Evolutionary conservation across 2,113 vertebrate genomes (phyloP), one percentile per base, ranked within the genome.

Genomic region (Tichodroma muraria): DNA sequence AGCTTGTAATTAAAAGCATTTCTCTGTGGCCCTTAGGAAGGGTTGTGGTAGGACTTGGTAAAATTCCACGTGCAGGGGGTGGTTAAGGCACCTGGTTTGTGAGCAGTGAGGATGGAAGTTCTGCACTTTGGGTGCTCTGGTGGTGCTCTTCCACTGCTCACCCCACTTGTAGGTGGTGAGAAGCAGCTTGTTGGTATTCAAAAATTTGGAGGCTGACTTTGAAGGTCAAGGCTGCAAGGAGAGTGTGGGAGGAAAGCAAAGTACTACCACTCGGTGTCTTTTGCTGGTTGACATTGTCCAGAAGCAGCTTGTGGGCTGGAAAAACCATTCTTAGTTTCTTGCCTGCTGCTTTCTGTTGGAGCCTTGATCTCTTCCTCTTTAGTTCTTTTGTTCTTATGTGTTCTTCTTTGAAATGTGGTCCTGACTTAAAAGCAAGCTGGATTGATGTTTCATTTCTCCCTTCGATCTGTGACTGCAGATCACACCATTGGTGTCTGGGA

Each of bases 1-100:
- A 53, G 37, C 72, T 79, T 24, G n/a, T 93, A 93, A 95, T 93
- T 89, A 76, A 80, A 93, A 95, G 30, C 60, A 35, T 79, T 93
- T 93, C 44, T 64, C 65, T 18, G 10, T 40, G 27, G 77, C 53
- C 37, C 44, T 64, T 52, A 13, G 64, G 69, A 35, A 84, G 57
- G n/a, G 9, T 64, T 85, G 38, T 42, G 40, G 73, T 31, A 15
- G 40, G 19, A 35, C 30, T 84, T 89, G 13, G 60, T 80, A 30
- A 24, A 37, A 5, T 38, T 81, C 30, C 64, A 16, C 0, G 0
- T 37, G 21, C 31, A 37, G 38, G 8, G 35, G 13, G 72, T 0
- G 1, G 13, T 69, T 30, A 25, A 82, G 4, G 50, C 22, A 44
- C 44, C 33, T 64, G 22, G 37, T 6, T 65, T 50, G 9, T 25